These are phyloP conservation scores for Miltochrista miniata DNA, from an alignment of 2,888 invertebrate species.

Conservation along the genomic window DNA sequence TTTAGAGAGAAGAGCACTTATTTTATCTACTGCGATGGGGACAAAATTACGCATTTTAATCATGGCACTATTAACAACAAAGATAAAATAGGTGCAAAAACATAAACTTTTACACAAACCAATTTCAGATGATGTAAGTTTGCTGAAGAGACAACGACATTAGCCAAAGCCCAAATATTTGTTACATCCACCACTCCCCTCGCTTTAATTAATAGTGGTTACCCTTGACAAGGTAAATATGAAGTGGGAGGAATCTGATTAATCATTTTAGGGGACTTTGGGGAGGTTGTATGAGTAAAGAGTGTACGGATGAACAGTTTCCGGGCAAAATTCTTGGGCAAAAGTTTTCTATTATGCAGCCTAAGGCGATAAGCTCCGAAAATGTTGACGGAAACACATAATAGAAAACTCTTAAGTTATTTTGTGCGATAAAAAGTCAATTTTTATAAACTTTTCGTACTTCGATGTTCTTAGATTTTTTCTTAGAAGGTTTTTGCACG, in stretches of 20 bases:
- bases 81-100: too few species aligned
- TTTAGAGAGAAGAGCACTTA: too few species aligned
- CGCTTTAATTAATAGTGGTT: slow-evolving; percentile 35
- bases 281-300: slow-evolving; percentile 24
- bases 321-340: slow-evolving; percentile 1
- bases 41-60: too few species aligned
- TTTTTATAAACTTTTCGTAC: too few species aligned
- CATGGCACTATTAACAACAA: too few species aligned
- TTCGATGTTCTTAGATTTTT: too few species aligned
- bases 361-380: slow-evolving; percentile 2
- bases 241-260: slow-evolving; percentile 32
- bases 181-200: slow-evolving; percentile 4
- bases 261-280: slow-evolving; percentile 37
- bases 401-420: background rate
- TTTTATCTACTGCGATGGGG: too few species aligned
- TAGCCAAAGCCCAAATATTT: background rate
- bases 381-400: background rate
- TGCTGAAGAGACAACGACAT: background rate
- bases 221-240: slow-evolving; percentile 31
- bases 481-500: too few species aligned
- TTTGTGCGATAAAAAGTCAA: background rate
- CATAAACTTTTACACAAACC: background rate
- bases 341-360: slow-evolving; percentile 5
- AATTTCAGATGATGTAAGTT: background rate
- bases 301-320: slow-evolving; percentile 14